A percentile compares a stretch with the other conserved stretches of the same genome.
Conservation (phyloP, 2,797 vertebrate genomes). For the Chromis chromis region DNA sequence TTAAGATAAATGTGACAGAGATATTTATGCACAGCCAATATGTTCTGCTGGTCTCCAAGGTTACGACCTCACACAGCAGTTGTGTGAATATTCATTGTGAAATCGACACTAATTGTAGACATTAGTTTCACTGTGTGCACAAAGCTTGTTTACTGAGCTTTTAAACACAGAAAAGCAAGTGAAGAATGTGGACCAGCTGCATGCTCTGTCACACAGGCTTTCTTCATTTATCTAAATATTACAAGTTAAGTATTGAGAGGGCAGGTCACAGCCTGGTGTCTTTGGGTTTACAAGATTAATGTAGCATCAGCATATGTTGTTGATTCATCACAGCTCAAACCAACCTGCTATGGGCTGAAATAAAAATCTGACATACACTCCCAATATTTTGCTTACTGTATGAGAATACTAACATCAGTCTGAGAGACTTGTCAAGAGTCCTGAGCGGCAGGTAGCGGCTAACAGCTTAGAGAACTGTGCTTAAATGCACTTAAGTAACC, state of each 20-base stretch:
- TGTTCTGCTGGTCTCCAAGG: constrained; percentile 25
- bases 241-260: not conserved
- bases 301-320: not conserved
- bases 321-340: constrained; percentile 8
- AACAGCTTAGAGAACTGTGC: not conserved
- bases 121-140: constrained; percentile 20
- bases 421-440: not conserved
- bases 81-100: constrained; percentile 12
- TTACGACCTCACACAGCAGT: constrained; percentile 16
- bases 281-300: constrained; percentile 14
- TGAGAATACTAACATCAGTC: constrained; percentile 1
- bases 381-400: not conserved
- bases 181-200: constrained; percentile 13
- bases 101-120: constrained; percentile 36
- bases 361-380: not conserved
- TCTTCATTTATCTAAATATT: constrained; percentile 16
- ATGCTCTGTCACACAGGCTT: constrained; percentile 12
- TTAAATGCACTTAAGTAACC: not conserved
- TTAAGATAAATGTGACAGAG: constrained; percentile 17
- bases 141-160: constrained; percentile 12
- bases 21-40: not conserved
- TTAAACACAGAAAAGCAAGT: constrained; percentile 12
- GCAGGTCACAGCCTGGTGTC: constrained; percentile 5
- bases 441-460: not conserved
- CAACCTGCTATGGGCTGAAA: not conserved